Evolutionary conservation across 2,888 invertebrate species (phyloP).

Genomic region (Trichogramma dendrolimi): DNA sequence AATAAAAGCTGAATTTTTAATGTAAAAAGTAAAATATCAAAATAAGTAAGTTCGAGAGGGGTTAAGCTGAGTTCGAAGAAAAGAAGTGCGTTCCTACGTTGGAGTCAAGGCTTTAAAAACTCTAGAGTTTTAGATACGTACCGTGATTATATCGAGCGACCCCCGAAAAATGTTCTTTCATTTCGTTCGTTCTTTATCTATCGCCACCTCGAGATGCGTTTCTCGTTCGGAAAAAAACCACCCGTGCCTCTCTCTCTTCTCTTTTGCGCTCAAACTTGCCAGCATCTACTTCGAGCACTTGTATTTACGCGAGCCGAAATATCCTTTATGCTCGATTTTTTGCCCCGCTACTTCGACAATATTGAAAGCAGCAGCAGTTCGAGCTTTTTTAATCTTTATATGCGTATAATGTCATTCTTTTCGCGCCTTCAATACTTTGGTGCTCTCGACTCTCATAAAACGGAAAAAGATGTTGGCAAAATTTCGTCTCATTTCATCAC

Average conservation of each 20-base stretch:
- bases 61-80: constrained; percentile 10
- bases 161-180: constrained; percentile 37
- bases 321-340: constrained; percentile 37
- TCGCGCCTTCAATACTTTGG: constrained; percentile 12
- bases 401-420: constrained; percentile 21
- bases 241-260: constrained; percentile 29
- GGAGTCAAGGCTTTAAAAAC: no score
- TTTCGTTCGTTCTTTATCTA: constrained; percentile 19
- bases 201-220: constrained; percentile 28
- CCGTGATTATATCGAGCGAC: constrained; percentile 48
- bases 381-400: constrained; percentile 25
- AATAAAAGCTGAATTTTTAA: no score
- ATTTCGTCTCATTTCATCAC: no score
- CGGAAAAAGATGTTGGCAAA: no score
- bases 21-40: constrained; percentile 11
- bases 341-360: constrained; percentile 31
- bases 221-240: constrained; percentile 44
- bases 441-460: neutral
- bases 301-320: constrained; percentile 43
- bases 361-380: constrained; percentile 32
- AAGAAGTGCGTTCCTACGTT: constrained; percentile 17
- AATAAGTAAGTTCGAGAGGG: constrained; percentile 24
- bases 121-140: neutral
- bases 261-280: neutral
- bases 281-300: constrained; percentile 41